Conservation (phyloP, 2,797 vertebrate species). For the Pantherophis vulpinus region DNA sequence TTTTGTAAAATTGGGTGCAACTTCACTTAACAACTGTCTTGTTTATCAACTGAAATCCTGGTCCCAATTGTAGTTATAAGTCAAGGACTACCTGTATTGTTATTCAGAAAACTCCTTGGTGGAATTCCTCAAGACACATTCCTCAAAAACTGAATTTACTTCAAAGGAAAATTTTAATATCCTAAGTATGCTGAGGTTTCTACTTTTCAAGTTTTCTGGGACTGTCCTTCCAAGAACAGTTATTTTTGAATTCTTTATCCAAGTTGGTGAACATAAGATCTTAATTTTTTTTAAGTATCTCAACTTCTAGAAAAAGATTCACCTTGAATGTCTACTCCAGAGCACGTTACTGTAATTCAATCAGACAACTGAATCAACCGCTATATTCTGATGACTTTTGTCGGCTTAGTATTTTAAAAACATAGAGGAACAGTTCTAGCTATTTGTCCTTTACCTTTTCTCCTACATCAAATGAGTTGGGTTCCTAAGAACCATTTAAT, state of each 20-base stretch:
- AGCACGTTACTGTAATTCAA: neutral
- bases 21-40: neutral
- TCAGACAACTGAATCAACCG: neutral
- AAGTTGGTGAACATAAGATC: conserved; percentile 1
- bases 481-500: neutral
- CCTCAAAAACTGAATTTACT: neutral
- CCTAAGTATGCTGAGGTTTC: neutral
- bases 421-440: neutral
- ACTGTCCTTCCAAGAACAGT: neutral
- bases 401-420: neutral
- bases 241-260: neutral
- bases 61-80: neutral
- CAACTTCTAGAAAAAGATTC: neutral
- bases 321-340: neutral
- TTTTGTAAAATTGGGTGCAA: neutral
- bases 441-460: neutral
- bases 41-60: neutral
- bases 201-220: neutral
- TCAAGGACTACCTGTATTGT: neutral
- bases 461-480: neutral
- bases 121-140: neutral
- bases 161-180: neutral
- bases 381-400: neutral
- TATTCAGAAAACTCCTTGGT: neutral
- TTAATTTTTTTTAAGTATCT: neutral